A percentile compares a stretch with the other conserved stretches of the same genome.
Conservation (phyloP, 2,888 invertebrate species). For the Drosophila neonasuta region DNA sequence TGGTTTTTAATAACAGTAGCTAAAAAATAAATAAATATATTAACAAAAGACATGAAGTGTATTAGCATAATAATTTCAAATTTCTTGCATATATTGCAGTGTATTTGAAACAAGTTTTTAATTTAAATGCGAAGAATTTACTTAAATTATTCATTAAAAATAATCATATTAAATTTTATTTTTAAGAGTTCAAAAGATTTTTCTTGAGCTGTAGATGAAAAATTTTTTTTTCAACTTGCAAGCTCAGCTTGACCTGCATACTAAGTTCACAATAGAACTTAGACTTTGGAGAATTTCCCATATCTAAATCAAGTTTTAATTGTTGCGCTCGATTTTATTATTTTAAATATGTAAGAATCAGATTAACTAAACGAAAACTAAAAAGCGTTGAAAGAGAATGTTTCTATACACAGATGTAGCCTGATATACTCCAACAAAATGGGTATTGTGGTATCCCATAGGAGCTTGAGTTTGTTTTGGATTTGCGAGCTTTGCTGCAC, state of each 20-base stretch:
- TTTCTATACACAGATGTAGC: slow-evolving; percentile 20
- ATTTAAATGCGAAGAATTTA: too few species aligned
- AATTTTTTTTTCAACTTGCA: too few species aligned
- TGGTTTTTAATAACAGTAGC: neutral
- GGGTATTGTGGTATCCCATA: slow-evolving; percentile 24
- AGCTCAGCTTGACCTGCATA: slow-evolving; percentile 10
- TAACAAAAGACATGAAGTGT: neutral
- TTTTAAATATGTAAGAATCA: slow-evolving; percentile 10
- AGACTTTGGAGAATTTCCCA: neutral
- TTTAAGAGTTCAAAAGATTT: too few species aligned
- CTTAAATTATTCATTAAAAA: too few species aligned
- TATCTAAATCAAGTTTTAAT: slow-evolving; percentile 3
- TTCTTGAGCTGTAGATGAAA: too few species aligned
- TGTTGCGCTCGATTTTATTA: slow-evolving; percentile 8
- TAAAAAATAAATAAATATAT: neutral
- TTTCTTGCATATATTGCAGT: too few species aligned
- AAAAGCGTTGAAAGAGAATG: neutral
- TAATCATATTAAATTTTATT: too few species aligned
- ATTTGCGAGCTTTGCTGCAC: slow-evolving; percentile 46
- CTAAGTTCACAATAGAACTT: slow-evolving; percentile 5
- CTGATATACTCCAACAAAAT: slow-evolving; percentile 26
- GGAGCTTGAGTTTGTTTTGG: slow-evolving; percentile 47
- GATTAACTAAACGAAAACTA: neutral
- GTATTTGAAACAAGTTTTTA: too few species aligned
- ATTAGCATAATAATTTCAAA: too few species aligned